Evolutionary conservation across 2,113 vertebrate genomes (phyloP), one percentile per base, ranked within the genome.

Genomic region (Hippotragus niger): DNA sequence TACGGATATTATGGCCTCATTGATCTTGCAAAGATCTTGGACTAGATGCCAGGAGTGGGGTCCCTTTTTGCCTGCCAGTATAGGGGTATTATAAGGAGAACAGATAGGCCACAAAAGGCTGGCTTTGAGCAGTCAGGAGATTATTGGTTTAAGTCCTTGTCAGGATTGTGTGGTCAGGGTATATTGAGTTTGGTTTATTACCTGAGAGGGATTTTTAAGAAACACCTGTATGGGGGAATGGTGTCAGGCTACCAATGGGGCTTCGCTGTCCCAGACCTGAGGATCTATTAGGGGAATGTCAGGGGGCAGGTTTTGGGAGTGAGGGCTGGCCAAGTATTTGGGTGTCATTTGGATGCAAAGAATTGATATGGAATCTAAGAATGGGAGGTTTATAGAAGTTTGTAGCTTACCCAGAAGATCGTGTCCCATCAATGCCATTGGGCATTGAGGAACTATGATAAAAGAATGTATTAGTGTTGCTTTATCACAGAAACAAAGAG

Each of bases 261-360:
- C 31, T 64, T 64, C 7, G 0, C 15, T 64, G 62, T 64, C 15
- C 31, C 31, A n/a, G 31, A 17, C 62, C 33, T n/a, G 62, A 64
- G 3, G 62, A 17, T n/a, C 62, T n/a, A 64, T 64, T 8, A 17
- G 62, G 62, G 31, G 31, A 64, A 64, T 7, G 7, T 64, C 33
- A 16, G 31, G 31, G 62, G 31, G 62, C 15, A n/a, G 62, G 33
- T 64, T 64, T 64, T 4, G 62, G 62, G 33, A 64, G 7, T 64
- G 31, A n/a, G 15, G 33, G 31, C 12, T 64, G 31, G 31, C 31
- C 31, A 17, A n/a, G 31, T 15, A 15, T 64, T 64, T 0, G 0
- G 62, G 62, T 64, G 62, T 33, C 62, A 64, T 64, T n/a, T 64
- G 62, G 62, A 64, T 64, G 62, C 62, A n/a, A 64, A 64, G 62